Evolutionary conservation across 2,113 vertebrate genomes (phyloP), one percentile per base, ranked within the genome.

Genomic region (Tichodroma muraria): DNA sequence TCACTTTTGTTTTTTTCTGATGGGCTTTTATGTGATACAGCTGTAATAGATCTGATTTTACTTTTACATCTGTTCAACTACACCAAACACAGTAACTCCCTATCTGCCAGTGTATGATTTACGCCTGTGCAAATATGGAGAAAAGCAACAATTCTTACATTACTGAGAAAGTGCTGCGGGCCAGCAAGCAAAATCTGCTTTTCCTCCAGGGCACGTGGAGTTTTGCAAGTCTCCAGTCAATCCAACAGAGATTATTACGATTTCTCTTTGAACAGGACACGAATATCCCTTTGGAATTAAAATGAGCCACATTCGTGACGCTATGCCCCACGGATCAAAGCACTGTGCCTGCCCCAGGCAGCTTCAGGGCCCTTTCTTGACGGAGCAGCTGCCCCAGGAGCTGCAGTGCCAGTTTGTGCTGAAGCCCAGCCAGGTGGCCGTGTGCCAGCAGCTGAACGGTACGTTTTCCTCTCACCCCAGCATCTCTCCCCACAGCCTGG

Each of bases 221-320:
- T 93, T 86, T 38, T 61, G 45, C 53, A 54, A 65, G 72, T 69
- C 70, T 72, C 50, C 40, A 37, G 60, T 68, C 90, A 82, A 78
- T 80, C 80, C 70, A 52, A 81, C 60, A 31, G 77, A 79, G 80
- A 65, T 92, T 56, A 87, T 94, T 89, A 59, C 52, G 47, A 64
- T 96, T 96, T 97, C 77, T 96, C 80, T 97, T 84, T 96, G 90
- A 93, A 63, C 94, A 99, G 99, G 99, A 59, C 99, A 99, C 12
- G 99, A 99, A 96, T 99, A 98, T 96, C 99, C 99, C 75, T 99
- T 99, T 91, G 98, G 98, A 96, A 99, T 99, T 80, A 99, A 99
- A 98, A 99, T 99, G 98, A 99, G 98, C 97, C 98, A 99, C 93
- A 98, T 99, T 68, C 98, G 98, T 16, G 98, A 99, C 0, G 96